These are phyloP conservation scores for Calyptomena viridis DNA, from an alignment of 2,113 vertebrate species.

Conservation along the genomic window DNA sequence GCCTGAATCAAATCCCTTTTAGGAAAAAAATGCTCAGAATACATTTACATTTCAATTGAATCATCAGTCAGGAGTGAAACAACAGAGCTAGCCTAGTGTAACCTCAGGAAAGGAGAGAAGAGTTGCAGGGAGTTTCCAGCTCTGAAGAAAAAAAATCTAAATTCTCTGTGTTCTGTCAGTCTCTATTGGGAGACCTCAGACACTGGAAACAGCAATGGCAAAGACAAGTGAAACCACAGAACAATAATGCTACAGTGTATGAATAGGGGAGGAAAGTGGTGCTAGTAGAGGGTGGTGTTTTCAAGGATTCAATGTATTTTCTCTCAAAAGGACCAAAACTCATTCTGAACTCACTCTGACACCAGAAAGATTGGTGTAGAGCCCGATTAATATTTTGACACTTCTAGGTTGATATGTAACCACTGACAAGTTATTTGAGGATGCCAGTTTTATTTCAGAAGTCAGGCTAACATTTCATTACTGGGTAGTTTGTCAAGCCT, in stretches of 20 bases:
- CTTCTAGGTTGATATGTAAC: not conserved
- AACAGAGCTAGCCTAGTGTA: not conserved
- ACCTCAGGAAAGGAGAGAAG: not conserved
- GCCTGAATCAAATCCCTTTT: not conserved
- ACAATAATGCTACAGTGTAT: accelerated
- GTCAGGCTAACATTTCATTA: not conserved
- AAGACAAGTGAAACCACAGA: not conserved
- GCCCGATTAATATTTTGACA: not conserved
- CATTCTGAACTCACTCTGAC: not conserved
- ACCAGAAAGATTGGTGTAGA: not conserved
- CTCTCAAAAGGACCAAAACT: not conserved
- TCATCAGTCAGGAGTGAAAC: not conserved
- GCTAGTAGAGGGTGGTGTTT: not conserved
- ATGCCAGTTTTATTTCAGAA: not conserved
- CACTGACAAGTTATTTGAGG: not conserved
- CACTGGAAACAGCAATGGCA: not conserved
- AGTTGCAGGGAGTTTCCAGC: not conserved
- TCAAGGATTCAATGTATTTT: not conserved
- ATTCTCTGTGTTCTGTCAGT: not conserved
- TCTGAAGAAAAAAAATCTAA: not conserved
- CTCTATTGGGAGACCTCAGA: not conserved
- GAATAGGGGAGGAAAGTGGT: not conserved
- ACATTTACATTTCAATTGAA: not conserved
- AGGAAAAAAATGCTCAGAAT: not conserved
- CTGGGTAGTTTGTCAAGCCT: not conserved